Evolutionary conservation across 2,113 vertebrate species (phyloP), one percentile per base, ranked within the genome.

Genomic region (Glareola pratincola): DNA sequence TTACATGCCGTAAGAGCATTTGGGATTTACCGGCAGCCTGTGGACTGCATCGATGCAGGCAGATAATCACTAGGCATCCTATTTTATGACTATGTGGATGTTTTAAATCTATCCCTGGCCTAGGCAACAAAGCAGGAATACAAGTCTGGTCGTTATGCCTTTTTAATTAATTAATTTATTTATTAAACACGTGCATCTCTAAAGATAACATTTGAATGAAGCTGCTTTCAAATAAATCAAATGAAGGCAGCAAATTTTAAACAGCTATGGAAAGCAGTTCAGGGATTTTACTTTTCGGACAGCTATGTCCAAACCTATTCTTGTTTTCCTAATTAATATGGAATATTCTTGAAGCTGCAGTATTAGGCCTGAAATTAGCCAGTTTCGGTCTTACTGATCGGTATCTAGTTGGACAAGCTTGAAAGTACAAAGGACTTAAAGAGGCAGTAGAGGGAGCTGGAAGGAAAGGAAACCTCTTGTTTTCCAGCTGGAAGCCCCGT

Each of bases 371-470:
- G 53, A 66, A 78, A 60, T n/a, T 23, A 81, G 14, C 9, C 41
- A 41, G 67, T 77, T 85, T 66, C 14, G 51, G 22, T 73, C 88
- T 72, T 80, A 43, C 41, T 47, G 20, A 32, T 50, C 1, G 2
- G 18, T 51, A 66, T 22, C 50, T 50, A 22, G 34, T 17, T 62
- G 26, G 26, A 11, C 24, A 62, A 15, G 1, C 20, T 23, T 77
- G 21, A 56, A 66, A 81, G 14, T 23, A 59, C 19, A 6, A 34
- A 27, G 13, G 27, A 23, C 13, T 57, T 71, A 14, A 43, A 73
- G 30, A n/a, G 62, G 72, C 94, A 50, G 80, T 54, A 97, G 96
- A 89, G 95, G 94, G 92, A 91, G 94, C 86, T 62, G 75, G 36
- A 89, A 64, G 83, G 43, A 96, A 93, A 91, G 80, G 48, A 91